Evolutionary conservation across 2,797 vertebrate species (phyloP).

Genomic region (Oreochromis mossambicus): DNA sequence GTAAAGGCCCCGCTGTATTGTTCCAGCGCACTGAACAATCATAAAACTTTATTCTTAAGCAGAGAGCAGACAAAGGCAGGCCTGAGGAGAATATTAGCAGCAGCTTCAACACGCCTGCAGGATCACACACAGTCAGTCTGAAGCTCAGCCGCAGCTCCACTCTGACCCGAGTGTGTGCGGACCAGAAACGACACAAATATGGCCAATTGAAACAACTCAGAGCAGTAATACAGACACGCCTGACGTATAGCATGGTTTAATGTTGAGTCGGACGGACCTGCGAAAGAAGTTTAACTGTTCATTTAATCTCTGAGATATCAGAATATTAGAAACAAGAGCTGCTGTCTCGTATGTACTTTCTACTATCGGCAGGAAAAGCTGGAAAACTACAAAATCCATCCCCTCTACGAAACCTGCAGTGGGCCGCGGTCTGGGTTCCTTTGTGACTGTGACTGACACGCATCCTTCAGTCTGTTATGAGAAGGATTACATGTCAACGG

Average conservation of each 20-base stretch:
- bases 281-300: not conserved
- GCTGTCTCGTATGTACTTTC: not conserved
- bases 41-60: slow-evolving; percentile 23
- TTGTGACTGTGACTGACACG: not conserved
- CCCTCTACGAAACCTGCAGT: not conserved
- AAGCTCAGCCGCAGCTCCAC: not conserved
- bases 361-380: not conserved
- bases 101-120: not conserved
- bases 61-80: not conserved
- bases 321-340: not conserved
- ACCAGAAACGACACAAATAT: not conserved
- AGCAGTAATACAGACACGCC: not conserved
- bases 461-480: slow-evolving; percentile 30
- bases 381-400: not conserved
- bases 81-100: not conserved
- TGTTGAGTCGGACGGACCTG: not conserved
- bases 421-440: not conserved
- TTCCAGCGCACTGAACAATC: not conserved
- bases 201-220: not conserved
- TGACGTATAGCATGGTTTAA: not conserved
- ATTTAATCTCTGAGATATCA: not conserved
- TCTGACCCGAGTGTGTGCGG: not conserved
- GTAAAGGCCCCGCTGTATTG: not conserved
- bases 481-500: slow-evolving; percentile 64
- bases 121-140: not conserved